Base-by-base conservation (phyloP, 1,140 invertebrate genomes). In the Formica selysi region DNA sequence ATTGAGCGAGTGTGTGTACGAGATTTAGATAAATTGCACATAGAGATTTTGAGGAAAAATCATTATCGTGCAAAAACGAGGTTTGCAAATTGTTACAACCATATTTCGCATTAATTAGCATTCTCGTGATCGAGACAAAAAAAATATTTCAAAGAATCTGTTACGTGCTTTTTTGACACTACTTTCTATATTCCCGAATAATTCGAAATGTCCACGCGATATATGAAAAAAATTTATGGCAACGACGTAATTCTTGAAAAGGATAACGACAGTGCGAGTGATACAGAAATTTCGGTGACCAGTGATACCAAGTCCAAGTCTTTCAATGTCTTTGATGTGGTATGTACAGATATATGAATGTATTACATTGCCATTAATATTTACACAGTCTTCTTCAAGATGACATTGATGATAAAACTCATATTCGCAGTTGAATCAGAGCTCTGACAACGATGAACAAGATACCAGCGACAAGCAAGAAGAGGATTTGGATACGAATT, bases 151-250 rank as follows among this genome's bases (percentile, higher is more conserved):
- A 8, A 38, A 29, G 1, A 71, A 36, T 71, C 26, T 4, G 57
- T 54, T 54, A 36, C 26, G 3, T 51, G 8, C 16, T 54, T 16
- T 71, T 51, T 51, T 6, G 1, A 19, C 48, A 6, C 4, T 41
- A 48, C 3, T 70, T 6, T 48, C 2, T 19, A 54, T 11, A 54
- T 57, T 54, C 36, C 4, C 36, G 16, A 54, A 73, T 36, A 6
- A n/a, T n/a, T 51, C 0, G 26, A 68, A 59, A 91, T 91, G 91
- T 91, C 91, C 32, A 91, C 91, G 26, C 83, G 91, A 29, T 87
- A 91, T 70, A 91, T 91, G 29, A 91, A 91, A 38, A 91, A 91
- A 36, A 73, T 91, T n/a, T 91, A 90, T 32, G 91, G 91, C 13
- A 22, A 54, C 22, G 85, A 91, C 71, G 29, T 67, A 2, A 85